phyloP scores from a whole-genome alignment of 2,113 vertebrate genomes.

The Phaethon lepturus region DNA sequence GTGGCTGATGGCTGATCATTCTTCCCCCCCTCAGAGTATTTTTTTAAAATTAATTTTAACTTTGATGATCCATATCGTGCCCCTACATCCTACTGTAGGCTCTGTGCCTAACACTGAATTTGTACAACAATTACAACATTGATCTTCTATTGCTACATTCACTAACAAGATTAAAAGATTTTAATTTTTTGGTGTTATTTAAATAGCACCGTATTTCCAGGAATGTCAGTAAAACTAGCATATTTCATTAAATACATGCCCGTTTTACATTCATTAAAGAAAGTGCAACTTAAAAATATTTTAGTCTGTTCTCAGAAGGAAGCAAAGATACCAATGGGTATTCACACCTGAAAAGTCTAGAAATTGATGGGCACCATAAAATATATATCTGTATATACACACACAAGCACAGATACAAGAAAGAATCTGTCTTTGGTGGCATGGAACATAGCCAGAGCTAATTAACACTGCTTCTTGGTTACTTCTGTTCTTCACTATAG shows the following conservation, averaged over 20 bases:
- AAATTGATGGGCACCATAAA: background rate
- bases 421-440: background rate
- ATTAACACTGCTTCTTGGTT: background rate
- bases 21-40: background rate
- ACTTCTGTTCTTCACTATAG: fast-evolving
- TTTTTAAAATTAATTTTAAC: background rate
- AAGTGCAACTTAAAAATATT: background rate
- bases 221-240: background rate
- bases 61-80: background rate
- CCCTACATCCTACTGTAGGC: background rate
- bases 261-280: background rate
- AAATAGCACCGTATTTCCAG: background rate
- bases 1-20: background rate
- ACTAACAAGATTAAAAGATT: background rate
- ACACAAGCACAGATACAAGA: background rate
- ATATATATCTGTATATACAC: too few species aligned
- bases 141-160: background rate
- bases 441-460: background rate
- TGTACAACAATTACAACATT: slow-evolving; percentile 2
- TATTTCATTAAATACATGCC: background rate
- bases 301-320: background rate
- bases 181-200: background rate
- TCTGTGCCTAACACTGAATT: background rate
- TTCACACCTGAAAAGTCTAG: background rate
- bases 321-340: background rate